A percentile compares a stretch with the other conserved stretches of the same genome.
These are phyloP conservation scores for Phrynocephalus versicolor DNA, from an alignment of 2,113 vertebrate genomes.

Conservation along the genomic window DNA sequence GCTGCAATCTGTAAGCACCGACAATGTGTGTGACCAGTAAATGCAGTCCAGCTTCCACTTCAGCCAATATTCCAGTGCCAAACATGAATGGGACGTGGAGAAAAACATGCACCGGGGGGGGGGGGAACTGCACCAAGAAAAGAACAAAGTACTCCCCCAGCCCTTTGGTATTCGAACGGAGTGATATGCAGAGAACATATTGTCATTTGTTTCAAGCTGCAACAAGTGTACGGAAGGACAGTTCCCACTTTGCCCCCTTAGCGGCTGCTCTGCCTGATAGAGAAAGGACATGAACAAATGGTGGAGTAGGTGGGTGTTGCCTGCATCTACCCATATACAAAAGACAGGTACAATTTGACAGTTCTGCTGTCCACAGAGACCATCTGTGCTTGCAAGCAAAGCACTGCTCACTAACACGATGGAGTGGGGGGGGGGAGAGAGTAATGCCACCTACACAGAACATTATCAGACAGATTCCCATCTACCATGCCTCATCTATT, in stretches of 20 bases:
- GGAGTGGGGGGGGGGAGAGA: conserved; percentile 20
- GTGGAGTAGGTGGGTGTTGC: conserved; percentile 3
- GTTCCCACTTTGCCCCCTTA: background rate
- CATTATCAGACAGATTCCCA: conserved; percentile 28
- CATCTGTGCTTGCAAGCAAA: conserved; percentile 13
- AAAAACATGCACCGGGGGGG: background rate
- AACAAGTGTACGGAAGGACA: background rate
- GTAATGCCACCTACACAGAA: background rate
- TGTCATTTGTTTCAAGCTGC: conserved; percentile 1
- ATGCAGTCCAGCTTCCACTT: background rate
- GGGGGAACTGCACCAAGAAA: background rate
- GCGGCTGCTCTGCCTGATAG: background rate
- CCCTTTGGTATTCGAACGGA: background rate
- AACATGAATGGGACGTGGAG: background rate
- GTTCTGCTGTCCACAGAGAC: background rate
- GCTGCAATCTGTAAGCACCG: background rate
- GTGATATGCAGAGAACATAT: conserved; percentile 19
- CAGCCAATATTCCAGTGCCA: background rate
- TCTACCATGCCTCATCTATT: conserved; percentile 23
- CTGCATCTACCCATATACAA: conserved; percentile 4
- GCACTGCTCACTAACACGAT: conserved; percentile 34
- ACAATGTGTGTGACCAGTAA: background rate
- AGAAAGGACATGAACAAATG: conserved; percentile 12
- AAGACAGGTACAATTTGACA: conserved; percentile 30
- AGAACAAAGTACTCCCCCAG: conserved; percentile 6